phyloP scores from a whole-genome alignment of 2,797 vertebrate species.

The Oophaga sylvatica region DNA sequence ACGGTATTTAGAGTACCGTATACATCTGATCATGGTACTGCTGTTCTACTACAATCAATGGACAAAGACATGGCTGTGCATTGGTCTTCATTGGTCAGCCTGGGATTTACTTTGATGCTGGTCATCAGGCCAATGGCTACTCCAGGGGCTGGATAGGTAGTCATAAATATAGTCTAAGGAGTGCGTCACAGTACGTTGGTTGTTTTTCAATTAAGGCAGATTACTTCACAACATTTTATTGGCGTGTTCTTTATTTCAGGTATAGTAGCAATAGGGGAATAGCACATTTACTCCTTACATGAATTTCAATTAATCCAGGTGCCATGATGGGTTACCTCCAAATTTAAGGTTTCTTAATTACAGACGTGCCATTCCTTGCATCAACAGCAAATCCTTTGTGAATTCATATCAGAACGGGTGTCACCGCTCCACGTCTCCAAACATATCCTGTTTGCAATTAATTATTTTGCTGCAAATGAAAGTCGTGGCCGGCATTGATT shows the following conservation, averaged over 20 bases:
- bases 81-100: too few species aligned
- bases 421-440: slow-evolving; percentile 44
- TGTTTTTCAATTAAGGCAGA: too few species aligned
- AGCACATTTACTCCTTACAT: background rate
- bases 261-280: background rate
- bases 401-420: background rate
- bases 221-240: too few species aligned
- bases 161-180: too few species aligned
- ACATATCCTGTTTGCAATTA: slow-evolving; percentile 51
- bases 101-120: too few species aligned
- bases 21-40: too few species aligned
- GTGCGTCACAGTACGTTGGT: too few species aligned
- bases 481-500: slow-evolving; percentile 59
- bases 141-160: too few species aligned
- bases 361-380: background rate
- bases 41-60: too few species aligned
- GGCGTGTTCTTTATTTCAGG: background rate
- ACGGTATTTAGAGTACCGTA: too few species aligned
- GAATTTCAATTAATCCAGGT: background rate
- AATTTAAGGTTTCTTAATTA: slow-evolving; percentile 33
- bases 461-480: slow-evolving; percentile 61
- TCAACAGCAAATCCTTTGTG: background rate
- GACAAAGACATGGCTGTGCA: too few species aligned
- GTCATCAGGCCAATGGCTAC: too few species aligned
- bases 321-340: slow-evolving; percentile 5